phyloP scores from a whole-genome alignment of 2,888 invertebrate species.

The Chrysomela aeneicollis region DNA sequence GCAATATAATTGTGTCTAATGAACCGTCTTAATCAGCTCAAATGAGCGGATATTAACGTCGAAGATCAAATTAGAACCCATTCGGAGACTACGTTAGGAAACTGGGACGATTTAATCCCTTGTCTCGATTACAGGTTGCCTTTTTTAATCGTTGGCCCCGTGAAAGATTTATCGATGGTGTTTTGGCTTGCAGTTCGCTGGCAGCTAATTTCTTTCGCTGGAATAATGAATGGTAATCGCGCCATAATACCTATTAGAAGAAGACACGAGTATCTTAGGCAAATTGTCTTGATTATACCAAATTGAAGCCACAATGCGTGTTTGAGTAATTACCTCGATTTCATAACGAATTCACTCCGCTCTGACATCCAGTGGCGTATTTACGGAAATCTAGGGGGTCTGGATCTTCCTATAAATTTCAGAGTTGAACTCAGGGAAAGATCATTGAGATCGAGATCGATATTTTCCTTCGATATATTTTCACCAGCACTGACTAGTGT shows the following conservation, averaged over 20 bases:
- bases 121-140: background rate
- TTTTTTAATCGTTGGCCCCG: background rate
- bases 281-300: too few relatives aligned
- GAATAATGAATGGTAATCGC: background rate
- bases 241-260: background rate
- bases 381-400: too few relatives aligned
- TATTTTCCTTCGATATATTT: too few relatives aligned
- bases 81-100: conserved; percentile 1
- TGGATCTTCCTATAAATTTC: too few relatives aligned
- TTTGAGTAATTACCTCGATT: too few relatives aligned
- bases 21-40: conserved; percentile 33
- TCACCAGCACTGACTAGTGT: too few relatives aligned
- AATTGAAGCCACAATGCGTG: too few relatives aligned
- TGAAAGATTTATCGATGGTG: background rate
- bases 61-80: conserved; percentile 14
- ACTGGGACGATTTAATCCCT: conserved; percentile 13
- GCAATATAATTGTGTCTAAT: conserved; percentile 31
- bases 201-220: background rate
- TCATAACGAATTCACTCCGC: too few relatives aligned
- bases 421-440: too few relatives aligned
- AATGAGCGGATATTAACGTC: conserved; percentile 32
- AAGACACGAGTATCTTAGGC: too few relatives aligned
- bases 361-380: too few relatives aligned
- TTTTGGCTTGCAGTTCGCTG: background rate
- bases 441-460: too few relatives aligned